A percentile compares a stretch with the other conserved stretches of the same genome.
Conservation (phyloP, 1,140 invertebrate species). For the Triops cancriformis region DNA sequence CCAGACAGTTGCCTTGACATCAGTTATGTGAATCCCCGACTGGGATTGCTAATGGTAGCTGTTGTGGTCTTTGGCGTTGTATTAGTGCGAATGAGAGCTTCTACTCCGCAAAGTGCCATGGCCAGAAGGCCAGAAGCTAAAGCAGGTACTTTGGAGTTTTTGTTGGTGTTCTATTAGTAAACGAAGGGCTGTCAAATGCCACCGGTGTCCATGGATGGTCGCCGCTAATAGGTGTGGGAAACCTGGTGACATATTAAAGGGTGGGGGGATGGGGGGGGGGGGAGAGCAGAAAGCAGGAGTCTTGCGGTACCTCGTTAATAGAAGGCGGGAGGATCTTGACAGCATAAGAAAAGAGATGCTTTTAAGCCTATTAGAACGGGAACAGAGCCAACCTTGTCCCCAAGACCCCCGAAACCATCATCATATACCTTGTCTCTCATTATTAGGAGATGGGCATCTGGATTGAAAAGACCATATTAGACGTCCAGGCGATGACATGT, state of each 20-base stretch:
- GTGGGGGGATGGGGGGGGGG: neutral
- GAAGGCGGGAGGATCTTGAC: constrained; percentile 10
- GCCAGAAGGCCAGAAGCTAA: neutral
- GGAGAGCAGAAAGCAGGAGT: neutral
- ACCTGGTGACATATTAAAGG: neutral
- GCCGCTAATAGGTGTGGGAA: constrained; percentile 2
- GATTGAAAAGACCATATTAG: neutral
- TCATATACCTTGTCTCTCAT: constrained; percentile 10
- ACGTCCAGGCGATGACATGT: neutral
- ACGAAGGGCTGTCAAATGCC: constrained; percentile 8
- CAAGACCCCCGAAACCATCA: neutral
- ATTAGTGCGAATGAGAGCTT: neutral
- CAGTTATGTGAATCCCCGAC: neutral
- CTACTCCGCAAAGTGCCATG: neutral
- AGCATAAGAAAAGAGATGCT: neutral
- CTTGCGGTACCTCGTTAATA: constrained; percentile 8
- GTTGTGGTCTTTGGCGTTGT: neutral
- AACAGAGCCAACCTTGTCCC: constrained; percentile 4
- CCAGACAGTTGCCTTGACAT: too few relatives aligned
- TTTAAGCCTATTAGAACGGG: constrained; percentile 5
- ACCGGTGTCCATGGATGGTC: constrained; percentile 12
- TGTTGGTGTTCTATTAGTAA: constrained; percentile 14
- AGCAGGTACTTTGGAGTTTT: constrained; percentile 1
- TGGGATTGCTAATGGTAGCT: neutral
- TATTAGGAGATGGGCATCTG: constrained; percentile 10